Evolutionary conservation across 2,113 vertebrate genomes (phyloP), one percentile per base, ranked within the genome.

Genomic region (Prionailurus viverrinus): DNA sequence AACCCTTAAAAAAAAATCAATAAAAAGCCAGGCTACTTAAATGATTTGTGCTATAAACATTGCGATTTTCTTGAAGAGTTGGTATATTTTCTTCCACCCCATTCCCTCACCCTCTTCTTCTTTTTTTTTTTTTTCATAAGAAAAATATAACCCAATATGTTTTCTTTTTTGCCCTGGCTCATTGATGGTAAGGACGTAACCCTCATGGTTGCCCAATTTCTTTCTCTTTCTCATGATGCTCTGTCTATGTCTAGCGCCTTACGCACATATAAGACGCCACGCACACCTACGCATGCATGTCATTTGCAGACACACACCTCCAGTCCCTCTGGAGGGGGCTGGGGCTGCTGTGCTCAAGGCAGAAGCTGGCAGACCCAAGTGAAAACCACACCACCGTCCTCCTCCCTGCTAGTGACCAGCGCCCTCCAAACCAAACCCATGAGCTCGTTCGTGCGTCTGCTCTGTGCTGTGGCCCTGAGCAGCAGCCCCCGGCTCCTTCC

Each of bases 201-300:
- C 12, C n/a, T 31, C 23, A 31, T 8, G 36, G 7, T 10, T 23
- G 27, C 2, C 58, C 18, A 61, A 3, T 78, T 45, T 79, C 53
- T 63, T 89, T 21, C 65, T 66, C 48, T 69, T 63, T 55, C 51
- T 45, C 15, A 1, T 1, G 25, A 16, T n/a, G 16, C 7, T 6
- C 23, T 41, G 18, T 36, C 36, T 86, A 14, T 36, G 33, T 86
- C 76, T 4, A 12, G 27, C 6, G 86, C 11, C 4, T 48, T 39
- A 61, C 18, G 3, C 25, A 16, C 16, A 23, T 3, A 4, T 13
- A 27, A 80, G 29, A 58, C 23, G 36, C 16, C 53, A 10, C 1
- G 12, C 8, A 7, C 3, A 14, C 5, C 14, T 0, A 11, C 3
- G 39, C 0, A 11, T 8, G 21, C 4, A 12, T 15, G 11, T 23